Conservation (phyloP, 2,113 vertebrate species). For the Oncorhynchus clarkii region DNA sequence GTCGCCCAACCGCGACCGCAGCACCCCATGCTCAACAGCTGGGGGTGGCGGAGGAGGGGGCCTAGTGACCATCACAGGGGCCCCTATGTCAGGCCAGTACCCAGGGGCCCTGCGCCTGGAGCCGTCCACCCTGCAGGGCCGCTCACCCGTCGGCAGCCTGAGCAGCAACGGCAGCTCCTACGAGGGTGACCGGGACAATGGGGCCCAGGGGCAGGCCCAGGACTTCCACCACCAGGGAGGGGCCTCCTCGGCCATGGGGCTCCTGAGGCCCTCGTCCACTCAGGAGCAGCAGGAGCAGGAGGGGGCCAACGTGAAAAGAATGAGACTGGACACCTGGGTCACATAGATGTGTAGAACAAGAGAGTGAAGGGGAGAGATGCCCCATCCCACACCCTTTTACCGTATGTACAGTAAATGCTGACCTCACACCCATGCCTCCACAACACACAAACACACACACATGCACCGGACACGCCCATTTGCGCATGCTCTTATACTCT, state of each 20-base stretch:
- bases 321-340: conserved; percentile 94
- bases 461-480: neutral
- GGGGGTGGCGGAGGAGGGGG: conserved; percentile 51
- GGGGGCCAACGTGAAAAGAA: conserved; percentile 86
- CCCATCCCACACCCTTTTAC: conserved; percentile 28
- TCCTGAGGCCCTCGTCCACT: conserved; percentile 78
- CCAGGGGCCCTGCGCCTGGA: conserved; percentile 83
- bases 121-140: conserved; percentile 72
- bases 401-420: conserved; percentile 27
- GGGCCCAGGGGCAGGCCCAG: conserved; percentile 51
- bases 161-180: conserved; percentile 94
- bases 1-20: conserved; percentile 89
- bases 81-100: conserved; percentile 58
- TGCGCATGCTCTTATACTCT: conserved; percentile 4
- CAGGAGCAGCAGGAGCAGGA: conserved; percentile 82
- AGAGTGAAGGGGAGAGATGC: conserved; percentile 27
- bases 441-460: conserved; percentile 38
- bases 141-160: conserved; percentile 87
- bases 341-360: conserved; percentile 74
- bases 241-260: conserved; percentile 69
- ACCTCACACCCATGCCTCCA: conserved; percentile 24
- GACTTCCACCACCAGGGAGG: conserved; percentile 64
- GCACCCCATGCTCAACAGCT: conserved; percentile 79
- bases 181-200: conserved; percentile 89
- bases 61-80: conserved; percentile 59